These are phyloP conservation scores for Pristis pectinata DNA, from an alignment of 2,797 vertebrate genomes.

Conservation along the genomic window DNA sequence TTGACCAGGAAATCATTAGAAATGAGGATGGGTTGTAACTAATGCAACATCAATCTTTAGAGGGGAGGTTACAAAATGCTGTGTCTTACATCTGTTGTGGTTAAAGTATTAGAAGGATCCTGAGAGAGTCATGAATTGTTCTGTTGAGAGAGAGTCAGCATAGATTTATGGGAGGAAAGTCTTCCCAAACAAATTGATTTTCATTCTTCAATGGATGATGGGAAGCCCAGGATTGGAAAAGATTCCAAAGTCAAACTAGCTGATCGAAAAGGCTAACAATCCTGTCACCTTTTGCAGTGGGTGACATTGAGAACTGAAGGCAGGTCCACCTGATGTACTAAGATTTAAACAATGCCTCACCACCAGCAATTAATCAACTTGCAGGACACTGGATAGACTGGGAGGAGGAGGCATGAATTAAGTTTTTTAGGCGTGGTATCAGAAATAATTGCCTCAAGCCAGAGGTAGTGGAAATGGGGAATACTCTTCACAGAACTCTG, in stretches of 20 bases:
- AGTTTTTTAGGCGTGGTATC: neutral
- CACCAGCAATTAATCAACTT: neutral
- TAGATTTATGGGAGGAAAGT: neutral
- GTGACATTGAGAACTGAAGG: neutral
- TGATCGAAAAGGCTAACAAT: neutral
- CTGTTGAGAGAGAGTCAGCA: neutral
- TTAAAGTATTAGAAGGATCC: neutral
- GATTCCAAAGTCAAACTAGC: neutral
- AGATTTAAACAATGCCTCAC: neutral
- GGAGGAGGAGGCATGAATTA: neutral
- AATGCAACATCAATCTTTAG: neutral
- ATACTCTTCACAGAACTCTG: neutral
- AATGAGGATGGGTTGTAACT: neutral
- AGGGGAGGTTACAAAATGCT: neutral
- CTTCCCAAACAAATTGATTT: conserved; percentile 10
- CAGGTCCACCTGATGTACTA: neutral
- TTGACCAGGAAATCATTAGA: neutral
- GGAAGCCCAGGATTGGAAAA: neutral
- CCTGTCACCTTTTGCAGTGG: neutral
- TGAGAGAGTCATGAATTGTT: neutral
- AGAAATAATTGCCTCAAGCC: neutral
- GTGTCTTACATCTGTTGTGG: neutral
- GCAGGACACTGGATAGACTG: neutral
- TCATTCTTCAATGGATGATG: neutral
- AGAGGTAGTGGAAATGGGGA: neutral